Conservation (phyloP, 2,797 vertebrate species). For the Leptatherina wallacei region DNA sequence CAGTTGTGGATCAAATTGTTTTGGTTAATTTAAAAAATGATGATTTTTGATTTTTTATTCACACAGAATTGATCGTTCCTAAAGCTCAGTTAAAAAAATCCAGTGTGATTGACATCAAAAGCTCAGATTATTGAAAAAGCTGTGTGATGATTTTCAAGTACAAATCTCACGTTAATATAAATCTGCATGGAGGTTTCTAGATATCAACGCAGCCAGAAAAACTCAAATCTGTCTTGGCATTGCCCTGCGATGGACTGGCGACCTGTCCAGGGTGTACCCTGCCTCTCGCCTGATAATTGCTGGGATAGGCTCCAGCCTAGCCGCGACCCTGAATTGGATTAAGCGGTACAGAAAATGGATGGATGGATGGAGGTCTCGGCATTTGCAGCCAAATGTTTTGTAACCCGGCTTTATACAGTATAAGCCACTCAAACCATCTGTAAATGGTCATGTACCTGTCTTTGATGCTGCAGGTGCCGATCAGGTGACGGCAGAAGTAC, state of each 20-base stretch:
- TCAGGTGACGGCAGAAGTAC: slow-evolving; percentile 83
- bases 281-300: no score
- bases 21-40: background rate
- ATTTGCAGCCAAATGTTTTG: no score
- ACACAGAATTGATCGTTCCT: background rate
- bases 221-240: background rate
- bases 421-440: background rate
- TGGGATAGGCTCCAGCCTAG: no score
- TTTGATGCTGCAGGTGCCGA: slow-evolving; percentile 85
- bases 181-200: background rate
- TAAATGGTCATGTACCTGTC: slow-evolving; percentile 84
- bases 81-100: background rate
- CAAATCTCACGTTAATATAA: background rate
- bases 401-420: background rate
- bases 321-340: no score
- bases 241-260: no score
- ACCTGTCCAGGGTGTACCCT: no score
- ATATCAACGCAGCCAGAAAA: background rate
- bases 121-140: no score
- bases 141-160: no score
- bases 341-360: no score
- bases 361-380: no score
- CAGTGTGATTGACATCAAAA: background rate
- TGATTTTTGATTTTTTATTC: background rate
- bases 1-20: background rate